Evolutionary conservation across 1,140 invertebrate species (phyloP).

Genomic region (Pinna nobilis): DNA sequence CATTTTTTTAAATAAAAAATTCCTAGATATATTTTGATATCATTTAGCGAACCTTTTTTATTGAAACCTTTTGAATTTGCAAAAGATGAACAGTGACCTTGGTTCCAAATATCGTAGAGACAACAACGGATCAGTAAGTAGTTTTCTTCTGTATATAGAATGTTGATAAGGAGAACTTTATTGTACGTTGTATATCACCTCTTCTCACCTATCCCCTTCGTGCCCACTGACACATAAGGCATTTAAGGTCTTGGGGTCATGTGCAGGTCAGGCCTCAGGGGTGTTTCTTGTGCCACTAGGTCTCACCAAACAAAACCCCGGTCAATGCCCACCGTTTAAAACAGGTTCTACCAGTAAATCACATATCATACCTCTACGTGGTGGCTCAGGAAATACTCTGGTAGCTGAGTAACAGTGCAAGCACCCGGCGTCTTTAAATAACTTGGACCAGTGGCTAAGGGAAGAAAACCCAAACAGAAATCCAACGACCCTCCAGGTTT

Average conservation of each 20-base stretch:
- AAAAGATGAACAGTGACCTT: too few species aligned
- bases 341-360: constrained; percentile 10
- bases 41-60: too few species aligned
- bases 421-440: constrained; percentile 17
- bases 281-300: background rate
- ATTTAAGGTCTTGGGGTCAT: background rate
- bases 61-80: too few species aligned
- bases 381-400: constrained; percentile 17
- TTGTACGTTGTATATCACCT: too few species aligned
- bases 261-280: background rate
- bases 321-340: constrained; percentile 19
- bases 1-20: too few species aligned
- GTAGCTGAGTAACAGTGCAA: constrained; percentile 3
- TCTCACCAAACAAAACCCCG: background rate
- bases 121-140: too few species aligned
- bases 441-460: background rate
- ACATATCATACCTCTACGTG: background rate
- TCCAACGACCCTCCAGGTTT: background rate
- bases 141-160: too few species aligned
- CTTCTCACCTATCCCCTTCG: too few species aligned
- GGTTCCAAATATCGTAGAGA: too few species aligned
- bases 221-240: too few species aligned
- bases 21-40: too few species aligned
- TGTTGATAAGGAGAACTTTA: too few species aligned
- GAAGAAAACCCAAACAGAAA: constrained; percentile 6